Percentiles rank a stretch among this genome's conserved stretches.
Conservation (phyloP, 1,140 invertebrate species). For the Hestina assimilis region DNA sequence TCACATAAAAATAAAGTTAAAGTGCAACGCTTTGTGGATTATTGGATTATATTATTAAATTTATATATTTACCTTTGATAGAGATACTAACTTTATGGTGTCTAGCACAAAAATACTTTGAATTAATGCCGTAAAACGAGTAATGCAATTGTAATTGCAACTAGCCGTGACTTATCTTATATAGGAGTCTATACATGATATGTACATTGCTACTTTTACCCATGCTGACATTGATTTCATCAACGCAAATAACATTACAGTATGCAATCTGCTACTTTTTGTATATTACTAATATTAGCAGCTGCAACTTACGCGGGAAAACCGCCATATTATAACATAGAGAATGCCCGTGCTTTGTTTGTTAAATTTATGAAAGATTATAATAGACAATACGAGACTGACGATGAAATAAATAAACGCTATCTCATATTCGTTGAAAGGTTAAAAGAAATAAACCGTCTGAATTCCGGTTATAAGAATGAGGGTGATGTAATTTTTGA, state of each 20-base stretch:
- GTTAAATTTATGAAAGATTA: constrained; percentile 6
- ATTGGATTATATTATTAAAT: no score
- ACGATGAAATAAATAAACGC: neutral
- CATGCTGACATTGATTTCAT: no score
- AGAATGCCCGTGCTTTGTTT: constrained; percentile 5
- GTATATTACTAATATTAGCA: neutral
- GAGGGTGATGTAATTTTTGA: neutral
- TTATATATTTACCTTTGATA: no score
- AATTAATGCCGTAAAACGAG: no score
- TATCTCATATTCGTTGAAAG: neutral
- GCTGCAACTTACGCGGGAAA: neutral
- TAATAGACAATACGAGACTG: constrained; percentile 4
- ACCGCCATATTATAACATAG: constrained; percentile 10
- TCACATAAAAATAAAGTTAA: no score
- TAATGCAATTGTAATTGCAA: no score
- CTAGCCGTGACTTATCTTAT: no score
- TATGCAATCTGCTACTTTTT: neutral
- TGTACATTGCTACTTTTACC: no score
- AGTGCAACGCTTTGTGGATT: no score
- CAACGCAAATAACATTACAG: neutral
- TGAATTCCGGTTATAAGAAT: neutral
- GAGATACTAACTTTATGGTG: no score
- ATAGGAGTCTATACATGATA: no score
- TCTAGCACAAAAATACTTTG: no score
- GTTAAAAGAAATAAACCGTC: constrained; percentile 5